Conservation (phyloP, 2,113 vertebrate species). For the Chlorodrepanis virens region DNA sequence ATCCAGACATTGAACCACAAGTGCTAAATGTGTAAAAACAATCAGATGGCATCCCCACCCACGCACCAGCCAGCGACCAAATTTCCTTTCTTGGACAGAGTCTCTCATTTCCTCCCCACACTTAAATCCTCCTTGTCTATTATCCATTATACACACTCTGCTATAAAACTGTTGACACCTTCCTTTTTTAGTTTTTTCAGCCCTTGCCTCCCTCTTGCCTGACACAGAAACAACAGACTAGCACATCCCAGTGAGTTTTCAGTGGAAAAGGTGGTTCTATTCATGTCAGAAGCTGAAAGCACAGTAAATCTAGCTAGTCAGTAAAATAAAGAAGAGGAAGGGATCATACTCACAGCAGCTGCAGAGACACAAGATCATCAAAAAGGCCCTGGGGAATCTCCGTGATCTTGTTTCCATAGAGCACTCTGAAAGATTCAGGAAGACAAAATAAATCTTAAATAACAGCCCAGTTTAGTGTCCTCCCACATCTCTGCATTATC, state of each 20-base stretch:
- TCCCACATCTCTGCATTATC: slow-evolving; percentile 21
- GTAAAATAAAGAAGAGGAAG: slow-evolving; percentile 21
- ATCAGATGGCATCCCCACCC: background rate
- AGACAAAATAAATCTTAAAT: slow-evolving; percentile 61
- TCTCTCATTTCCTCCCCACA: slow-evolving; percentile 19
- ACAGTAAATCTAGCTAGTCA: background rate
- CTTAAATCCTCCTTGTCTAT: background rate
- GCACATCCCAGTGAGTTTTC: background rate
- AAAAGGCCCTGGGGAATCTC: slow-evolving; percentile 96
- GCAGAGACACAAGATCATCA: slow-evolving; percentile 93
- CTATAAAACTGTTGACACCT: slow-evolving; percentile 46
- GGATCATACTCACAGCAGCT: slow-evolving; percentile 92
- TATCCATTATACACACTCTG: background rate
- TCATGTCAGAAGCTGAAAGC: background rate
- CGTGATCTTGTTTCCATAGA: slow-evolving; percentile 98
- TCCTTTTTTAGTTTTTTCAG: background rate
- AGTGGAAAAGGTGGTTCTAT: background rate
- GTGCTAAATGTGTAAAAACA: background rate
- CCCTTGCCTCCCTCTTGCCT: background rate
- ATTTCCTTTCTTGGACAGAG: background rate
- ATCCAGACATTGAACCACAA: background rate
- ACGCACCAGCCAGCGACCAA: background rate
- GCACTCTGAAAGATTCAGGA: slow-evolving; percentile 82
- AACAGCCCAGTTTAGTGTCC: slow-evolving; percentile 49
- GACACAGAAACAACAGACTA: background rate